These are phyloP conservation scores for Epiblema foenella DNA, from an alignment of 2,888 invertebrate species.

Conservation along the genomic window DNA sequence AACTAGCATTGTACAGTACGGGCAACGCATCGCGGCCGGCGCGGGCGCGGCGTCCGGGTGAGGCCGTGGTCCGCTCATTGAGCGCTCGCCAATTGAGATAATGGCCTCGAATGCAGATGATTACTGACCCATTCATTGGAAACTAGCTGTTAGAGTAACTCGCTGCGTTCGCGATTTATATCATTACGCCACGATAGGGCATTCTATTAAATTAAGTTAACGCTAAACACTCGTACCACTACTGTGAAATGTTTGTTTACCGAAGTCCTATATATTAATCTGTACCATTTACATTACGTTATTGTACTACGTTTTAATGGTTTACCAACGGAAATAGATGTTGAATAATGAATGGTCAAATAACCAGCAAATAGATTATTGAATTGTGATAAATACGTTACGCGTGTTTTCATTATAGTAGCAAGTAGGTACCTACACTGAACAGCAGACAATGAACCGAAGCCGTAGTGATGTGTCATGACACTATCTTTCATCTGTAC, in stretches of 20 bases:
- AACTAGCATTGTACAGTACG: constrained; percentile 68
- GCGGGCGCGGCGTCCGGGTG: constrained; percentile 79
- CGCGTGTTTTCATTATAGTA: constrained; percentile 11
- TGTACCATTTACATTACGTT: constrained; percentile 49
- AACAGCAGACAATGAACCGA: not conserved
- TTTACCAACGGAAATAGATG: constrained; percentile 43
- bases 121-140: constrained; percentile 81
- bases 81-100: constrained; percentile 82
- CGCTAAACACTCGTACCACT: constrained; percentile 62
- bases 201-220: constrained; percentile 69
- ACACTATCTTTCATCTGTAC: not conserved
- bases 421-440: not conserved
- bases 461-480: constrained; percentile 1
- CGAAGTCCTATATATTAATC: constrained; percentile 53
- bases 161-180: constrained; percentile 67
- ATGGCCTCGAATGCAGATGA: constrained; percentile 82
- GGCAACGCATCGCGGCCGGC: constrained; percentile 46
- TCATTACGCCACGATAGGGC: constrained; percentile 57
- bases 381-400: constrained; percentile 19
- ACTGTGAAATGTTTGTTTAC: constrained; percentile 59
- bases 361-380: constrained; percentile 32
- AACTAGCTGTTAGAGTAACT: constrained; percentile 69
- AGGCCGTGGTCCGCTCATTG: constrained; percentile 68
- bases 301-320: constrained; percentile 47
- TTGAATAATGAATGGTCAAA: constrained; percentile 32